Conservation (phyloP, 2,888 invertebrate species). For the Emmelina monodactyla region DNA sequence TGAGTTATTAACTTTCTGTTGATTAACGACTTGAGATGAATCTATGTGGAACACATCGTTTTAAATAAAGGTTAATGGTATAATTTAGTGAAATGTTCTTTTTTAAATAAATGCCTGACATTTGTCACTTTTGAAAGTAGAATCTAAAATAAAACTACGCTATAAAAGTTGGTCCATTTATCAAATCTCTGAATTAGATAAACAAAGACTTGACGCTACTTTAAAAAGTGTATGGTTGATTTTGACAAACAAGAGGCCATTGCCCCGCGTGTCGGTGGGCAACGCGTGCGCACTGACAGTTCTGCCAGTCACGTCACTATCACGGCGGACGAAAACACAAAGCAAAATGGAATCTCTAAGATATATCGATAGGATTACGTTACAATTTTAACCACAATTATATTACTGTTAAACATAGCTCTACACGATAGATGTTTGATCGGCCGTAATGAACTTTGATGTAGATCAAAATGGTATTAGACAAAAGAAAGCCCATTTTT, state of each 20-base stretch:
- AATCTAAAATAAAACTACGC: too few relatives aligned
- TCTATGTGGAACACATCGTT: too few relatives aligned
- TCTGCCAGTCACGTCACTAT: constrained; percentile 55
- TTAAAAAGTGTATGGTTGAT: constrained; percentile 27
- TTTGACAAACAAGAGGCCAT: constrained; percentile 37
- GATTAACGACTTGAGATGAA: too few relatives aligned
- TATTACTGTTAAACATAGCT: constrained; percentile 37
- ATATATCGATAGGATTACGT: constrained; percentile 56
- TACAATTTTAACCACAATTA: constrained; percentile 57
- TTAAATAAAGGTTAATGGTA: too few relatives aligned
- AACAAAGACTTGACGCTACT: constrained; percentile 21
- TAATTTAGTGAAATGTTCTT: too few relatives aligned
- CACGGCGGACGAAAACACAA: constrained; percentile 46
- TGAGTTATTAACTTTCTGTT: too few relatives aligned
- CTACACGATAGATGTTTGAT: constrained; percentile 24
- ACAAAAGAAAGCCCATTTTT: constrained; percentile 2
- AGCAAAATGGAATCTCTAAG: constrained; percentile 48
- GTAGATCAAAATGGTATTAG: constrained; percentile 8
- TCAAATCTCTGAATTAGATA: too few relatives aligned
- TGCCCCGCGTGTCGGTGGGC: constrained; percentile 35
- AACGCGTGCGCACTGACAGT: constrained; percentile 50
- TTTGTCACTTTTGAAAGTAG: too few relatives aligned
- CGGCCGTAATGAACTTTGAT: constrained; percentile 48
- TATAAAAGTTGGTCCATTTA: too few relatives aligned
- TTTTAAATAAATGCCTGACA: too few relatives aligned